Evolutionary conservation across 92 coral and sea anemone genomes (phyloP).

Genomic region (Parazoanthus darwini): DNA sequence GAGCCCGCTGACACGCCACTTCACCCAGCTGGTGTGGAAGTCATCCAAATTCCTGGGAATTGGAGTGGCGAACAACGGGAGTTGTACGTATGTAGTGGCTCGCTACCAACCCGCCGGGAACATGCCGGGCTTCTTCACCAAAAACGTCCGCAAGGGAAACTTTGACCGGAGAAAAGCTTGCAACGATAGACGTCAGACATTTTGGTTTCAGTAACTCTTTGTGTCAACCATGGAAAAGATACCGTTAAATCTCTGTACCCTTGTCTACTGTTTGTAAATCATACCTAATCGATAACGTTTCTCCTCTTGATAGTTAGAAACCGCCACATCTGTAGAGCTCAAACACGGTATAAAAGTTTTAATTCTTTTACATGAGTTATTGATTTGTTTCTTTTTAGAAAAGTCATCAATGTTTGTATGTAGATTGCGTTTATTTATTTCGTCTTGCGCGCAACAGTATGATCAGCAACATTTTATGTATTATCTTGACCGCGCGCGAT

Average conservation of each 20-base stretch:
- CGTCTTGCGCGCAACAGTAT: no score
- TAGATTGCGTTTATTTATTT: no score
- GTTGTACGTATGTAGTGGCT: constrained; percentile 57
- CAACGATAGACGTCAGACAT: neutral
- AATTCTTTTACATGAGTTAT: no score
- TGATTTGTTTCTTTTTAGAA: no score
- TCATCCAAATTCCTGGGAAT: constrained; percentile 80
- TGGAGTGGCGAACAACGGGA: constrained; percentile 68
- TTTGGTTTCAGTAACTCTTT: neutral
- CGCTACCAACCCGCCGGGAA: constrained; percentile 58
- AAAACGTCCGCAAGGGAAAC: constrained; percentile 55
- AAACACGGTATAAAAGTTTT: no score
- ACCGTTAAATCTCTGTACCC: neutral
- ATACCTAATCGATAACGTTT: no score
- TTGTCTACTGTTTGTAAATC: neutral
- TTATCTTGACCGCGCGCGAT: no score
- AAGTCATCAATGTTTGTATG: no score
- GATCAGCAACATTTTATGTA: no score
- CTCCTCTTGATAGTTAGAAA: neutral
- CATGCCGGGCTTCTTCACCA: constrained; percentile 36
- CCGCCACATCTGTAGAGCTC: neutral
- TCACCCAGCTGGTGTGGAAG: constrained; percentile 81
- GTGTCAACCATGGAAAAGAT: neutral
- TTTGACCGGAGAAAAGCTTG: constrained; percentile 47
- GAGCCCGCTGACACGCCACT: constrained; percentile 45